Evolutionary conservation across 2,113 vertebrate species (phyloP), one percentile per base, ranked within the genome.

Genomic region (Pipra filicauda): DNA sequence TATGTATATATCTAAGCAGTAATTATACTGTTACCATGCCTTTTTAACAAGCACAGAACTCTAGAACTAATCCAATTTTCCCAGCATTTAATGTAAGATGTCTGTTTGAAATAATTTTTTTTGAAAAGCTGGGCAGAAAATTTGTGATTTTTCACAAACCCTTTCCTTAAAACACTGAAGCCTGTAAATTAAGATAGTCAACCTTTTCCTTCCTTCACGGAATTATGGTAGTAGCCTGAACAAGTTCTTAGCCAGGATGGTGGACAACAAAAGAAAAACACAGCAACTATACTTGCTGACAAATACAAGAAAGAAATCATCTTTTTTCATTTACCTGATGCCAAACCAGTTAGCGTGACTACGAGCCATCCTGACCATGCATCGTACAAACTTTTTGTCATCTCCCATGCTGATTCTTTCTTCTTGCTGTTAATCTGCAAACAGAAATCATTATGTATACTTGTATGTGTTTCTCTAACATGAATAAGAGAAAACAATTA

Each of bases 361-460:
- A 99, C 99, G 24, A 99, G 98, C 99, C 99, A 99, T 59, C 99
- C 99, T 24, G 99, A 99, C 99, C 99, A 99, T 5, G 99, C 99
- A 39, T 99, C 99, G 4, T 99, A 99, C 72, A 99, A 97, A 88
- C 99, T 99, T 97, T 99, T 99, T 71, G 98, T 98, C 97, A 99
- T 99, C 97, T 99, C 99, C 99, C 99, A 99, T 87, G 99, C 99
- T 0, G 99, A 99, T 93, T 99, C 99, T 89, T 99, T 99, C 96
- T 99, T 99, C 98, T 99, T 99, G 97, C 99, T 99, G 97, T 99
- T 99, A 87, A 99, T 99, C 99, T 99, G 96, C 86, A 98, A 97
- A 95, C 41, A 97, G 39, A 97, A 97, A 96, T 51, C 1, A 2
- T 88, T 85, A 85, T 5, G 35, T 54, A 55, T 39, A 62, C 8